A percentile compares a stretch with the other conserved stretches of the same genome.
phyloP scores from a whole-genome alignment of 2,113 vertebrate species.

The Podarcis muralis region DNA sequence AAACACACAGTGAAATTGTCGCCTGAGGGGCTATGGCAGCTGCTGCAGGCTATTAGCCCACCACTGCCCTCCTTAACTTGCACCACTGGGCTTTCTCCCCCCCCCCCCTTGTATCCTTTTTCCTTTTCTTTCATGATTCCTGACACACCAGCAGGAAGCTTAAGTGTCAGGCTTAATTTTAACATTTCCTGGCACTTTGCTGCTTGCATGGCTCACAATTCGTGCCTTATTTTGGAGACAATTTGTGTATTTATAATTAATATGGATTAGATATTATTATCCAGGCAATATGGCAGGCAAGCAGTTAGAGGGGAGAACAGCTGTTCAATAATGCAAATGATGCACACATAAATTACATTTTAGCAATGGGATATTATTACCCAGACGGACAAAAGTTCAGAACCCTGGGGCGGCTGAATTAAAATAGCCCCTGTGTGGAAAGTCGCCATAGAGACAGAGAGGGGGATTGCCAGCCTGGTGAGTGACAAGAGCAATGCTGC shows the following conservation, averaged over 20 bases:
- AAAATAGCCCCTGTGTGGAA: constrained; percentile 47
- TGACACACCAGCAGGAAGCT: constrained; percentile 50
- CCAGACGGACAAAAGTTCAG: constrained; percentile 53
- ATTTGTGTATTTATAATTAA: constrained; percentile 79
- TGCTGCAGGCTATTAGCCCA: constrained; percentile 66
- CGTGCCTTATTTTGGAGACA: constrained; percentile 68
- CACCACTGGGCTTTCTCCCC: neutral
- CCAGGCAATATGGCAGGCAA: constrained; percentile 70
- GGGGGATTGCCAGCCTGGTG: no score
- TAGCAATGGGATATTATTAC: constrained; percentile 65
- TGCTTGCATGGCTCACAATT: constrained; percentile 55
- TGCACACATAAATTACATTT: constrained; percentile 67
- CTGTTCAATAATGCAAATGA: constrained; percentile 78
- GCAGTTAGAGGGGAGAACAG: constrained; percentile 68
- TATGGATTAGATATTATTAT: constrained; percentile 79
- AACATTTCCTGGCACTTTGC: constrained; percentile 68
- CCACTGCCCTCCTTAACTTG: constrained; percentile 51
- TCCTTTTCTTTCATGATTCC: constrained; percentile 47
- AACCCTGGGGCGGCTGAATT: constrained; percentile 42
- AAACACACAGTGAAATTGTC: constrained; percentile 55
- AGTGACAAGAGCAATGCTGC: no score
- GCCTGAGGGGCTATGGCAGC: constrained; percentile 60
- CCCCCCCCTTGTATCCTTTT: neutral
- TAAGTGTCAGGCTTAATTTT: constrained; percentile 67
- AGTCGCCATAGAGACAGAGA: constrained; percentile 10